These are phyloP conservation scores for Istiophorus platypterus DNA, from an alignment of 2,113 vertebrate genomes.

Conservation along the genomic window DNA sequence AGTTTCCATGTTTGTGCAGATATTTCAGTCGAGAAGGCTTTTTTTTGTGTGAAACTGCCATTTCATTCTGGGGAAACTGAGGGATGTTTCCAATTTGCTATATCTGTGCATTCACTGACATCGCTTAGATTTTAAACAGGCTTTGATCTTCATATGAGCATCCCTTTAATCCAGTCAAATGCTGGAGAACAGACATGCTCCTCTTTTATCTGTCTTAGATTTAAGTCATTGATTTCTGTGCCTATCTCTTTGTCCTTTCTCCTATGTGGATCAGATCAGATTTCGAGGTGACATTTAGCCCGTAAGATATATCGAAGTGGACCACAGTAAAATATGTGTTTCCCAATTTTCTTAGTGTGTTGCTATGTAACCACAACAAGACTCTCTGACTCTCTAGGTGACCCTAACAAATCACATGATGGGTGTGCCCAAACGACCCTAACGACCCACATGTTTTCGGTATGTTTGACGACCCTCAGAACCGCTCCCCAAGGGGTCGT, in stretches of 20 bases:
- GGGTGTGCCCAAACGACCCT: too few relatives aligned
- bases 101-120: background rate
- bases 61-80: background rate
- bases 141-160: slow-evolving; percentile 22
- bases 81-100: background rate
- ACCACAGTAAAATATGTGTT: background rate
- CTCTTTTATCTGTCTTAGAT: slow-evolving; percentile 29
- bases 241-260: slow-evolving; percentile 15
- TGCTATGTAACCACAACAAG: background rate
- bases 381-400: too few relatives aligned
- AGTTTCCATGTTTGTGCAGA: too few relatives aligned
- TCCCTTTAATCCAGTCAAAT: slow-evolving; percentile 37
- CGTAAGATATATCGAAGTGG: background rate
- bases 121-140: background rate
- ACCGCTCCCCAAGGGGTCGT: too few relatives aligned
- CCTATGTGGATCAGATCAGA: slow-evolving; percentile 31
- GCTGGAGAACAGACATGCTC: background rate
- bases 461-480: too few relatives aligned
- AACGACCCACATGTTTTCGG: too few relatives aligned
- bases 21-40: too few relatives aligned
- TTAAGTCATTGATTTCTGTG: background rate
- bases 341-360: background rate
- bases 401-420: too few relatives aligned
- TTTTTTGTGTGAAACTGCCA: background rate
- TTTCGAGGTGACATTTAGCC: background rate